Percentiles rank a stretch among this genome's conserved stretches.
Evolutionary conservation across 1,140 invertebrate genomes (phyloP).

Genomic region (Leptinotarsa undecemlineata): DNA sequence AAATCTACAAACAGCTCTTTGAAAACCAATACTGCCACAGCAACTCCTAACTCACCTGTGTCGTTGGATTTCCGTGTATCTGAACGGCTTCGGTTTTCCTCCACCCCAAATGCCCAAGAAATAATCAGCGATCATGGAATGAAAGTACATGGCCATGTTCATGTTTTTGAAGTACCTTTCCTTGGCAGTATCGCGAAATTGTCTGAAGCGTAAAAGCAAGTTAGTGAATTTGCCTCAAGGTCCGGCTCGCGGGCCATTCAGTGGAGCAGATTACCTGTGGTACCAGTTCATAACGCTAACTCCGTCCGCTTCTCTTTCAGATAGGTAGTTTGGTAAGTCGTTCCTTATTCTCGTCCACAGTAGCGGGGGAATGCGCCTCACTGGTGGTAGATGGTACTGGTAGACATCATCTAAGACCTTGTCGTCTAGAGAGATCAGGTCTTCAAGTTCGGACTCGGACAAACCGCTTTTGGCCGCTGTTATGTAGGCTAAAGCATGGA

Average conservation of each 20-base stretch:
- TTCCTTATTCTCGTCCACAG: conserved; percentile 95
- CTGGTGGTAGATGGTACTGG: conserved; percentile 96
- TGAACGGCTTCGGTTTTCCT: conserved; percentile 92
- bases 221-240: too few species aligned
- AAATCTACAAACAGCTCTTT: conserved; percentile 59
- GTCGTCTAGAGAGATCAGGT: conserved; percentile 92
- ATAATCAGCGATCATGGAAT: conserved; percentile 97
- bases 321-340: conserved; percentile 93
- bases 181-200: conserved; percentile 91
- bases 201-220: conserved; percentile 58
- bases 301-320: conserved; percentile 94
- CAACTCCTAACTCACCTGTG: conserved; percentile 63
- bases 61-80: conserved; percentile 94
- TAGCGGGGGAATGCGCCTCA: conserved; percentile 90
- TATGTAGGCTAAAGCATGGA: conserved; percentile 92
- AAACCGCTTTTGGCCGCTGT: conserved; percentile 91
- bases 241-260: not conserved
- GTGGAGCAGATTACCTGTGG: conserved; percentile 58
- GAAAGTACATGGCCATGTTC: conserved; percentile 95
- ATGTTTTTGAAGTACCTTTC: conserved; percentile 97
- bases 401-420: conserved; percentile 95
- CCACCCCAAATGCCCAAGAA: conserved; percentile 96
- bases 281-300: conserved; percentile 98
- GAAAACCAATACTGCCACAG: too few species aligned
- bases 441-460: conserved; percentile 92